These are phyloP conservation scores for Mesorhabditis spiculigera DNA, from an alignment of 2,888 invertebrate genomes.

Conservation along the genomic window DNA sequence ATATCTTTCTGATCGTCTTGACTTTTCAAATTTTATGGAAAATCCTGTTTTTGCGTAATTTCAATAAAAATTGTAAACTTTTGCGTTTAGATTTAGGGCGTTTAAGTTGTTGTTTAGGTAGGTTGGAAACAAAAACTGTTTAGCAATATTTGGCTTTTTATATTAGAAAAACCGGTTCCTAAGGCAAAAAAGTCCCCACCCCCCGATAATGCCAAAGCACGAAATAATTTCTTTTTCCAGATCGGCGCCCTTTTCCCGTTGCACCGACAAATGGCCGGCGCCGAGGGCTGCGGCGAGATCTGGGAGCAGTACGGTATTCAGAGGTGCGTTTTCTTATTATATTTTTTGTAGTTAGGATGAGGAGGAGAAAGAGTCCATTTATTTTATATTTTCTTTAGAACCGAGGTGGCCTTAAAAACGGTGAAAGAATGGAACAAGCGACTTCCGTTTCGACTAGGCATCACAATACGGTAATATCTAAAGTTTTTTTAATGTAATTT, in stretches of 20 bases:
- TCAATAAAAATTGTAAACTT: too few relatives aligned
- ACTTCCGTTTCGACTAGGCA: conserved; percentile 66
- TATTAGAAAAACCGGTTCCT: too few relatives aligned
- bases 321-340: conserved; percentile 57
- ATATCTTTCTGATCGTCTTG: background rate
- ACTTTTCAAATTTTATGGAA: too few relatives aligned
- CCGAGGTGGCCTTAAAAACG: too few relatives aligned
- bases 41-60: too few relatives aligned
- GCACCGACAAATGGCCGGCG: conserved; percentile 55
- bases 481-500: background rate
- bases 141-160: too few relatives aligned
- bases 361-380: too few relatives aligned
- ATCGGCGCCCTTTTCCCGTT: conserved; percentile 57
- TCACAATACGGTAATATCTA: conserved; percentile 44
- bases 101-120: background rate
- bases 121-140: too few relatives aligned
- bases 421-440: conserved; percentile 66
- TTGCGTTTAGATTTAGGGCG: background rate
- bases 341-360: conserved; percentile 59
- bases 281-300: conserved; percentile 67
- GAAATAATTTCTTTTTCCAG: conserved; percentile 21
- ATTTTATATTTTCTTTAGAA: too few relatives aligned
- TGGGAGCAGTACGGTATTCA: conserved; percentile 76
- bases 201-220: too few relatives aligned
- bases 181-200: too few relatives aligned